Evolutionary conservation across 2,113 vertebrate species (phyloP).

Genomic region (Ophiodon elongatus): DNA sequence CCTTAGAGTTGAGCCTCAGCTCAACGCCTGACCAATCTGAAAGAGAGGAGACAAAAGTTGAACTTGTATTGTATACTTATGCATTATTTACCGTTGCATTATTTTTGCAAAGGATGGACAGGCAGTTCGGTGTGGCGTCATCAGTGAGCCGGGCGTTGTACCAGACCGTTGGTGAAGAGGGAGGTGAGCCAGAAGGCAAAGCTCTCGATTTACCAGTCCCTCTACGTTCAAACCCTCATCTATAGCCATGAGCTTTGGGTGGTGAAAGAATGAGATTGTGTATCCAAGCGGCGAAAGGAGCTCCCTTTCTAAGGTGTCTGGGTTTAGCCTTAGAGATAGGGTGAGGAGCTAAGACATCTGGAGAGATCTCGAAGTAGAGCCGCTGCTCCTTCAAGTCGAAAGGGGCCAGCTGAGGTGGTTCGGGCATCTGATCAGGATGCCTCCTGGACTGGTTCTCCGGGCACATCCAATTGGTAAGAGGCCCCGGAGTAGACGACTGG

Average conservation of each 20-base stretch:
- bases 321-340: not conserved
- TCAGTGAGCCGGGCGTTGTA: not conserved
- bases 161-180: not conserved
- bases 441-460: not conserved
- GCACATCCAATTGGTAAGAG: not conserved
- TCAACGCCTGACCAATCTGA: slow-evolving; percentile 96
- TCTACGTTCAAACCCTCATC: not conserved
- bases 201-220: not conserved
- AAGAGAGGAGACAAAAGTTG: slow-evolving; percentile 44
- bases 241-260: not conserved
- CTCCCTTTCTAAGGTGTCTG: not conserved
- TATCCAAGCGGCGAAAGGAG: not conserved
- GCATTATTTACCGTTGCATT: not conserved
- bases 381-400: not conserved
- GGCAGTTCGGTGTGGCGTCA: not conserved
- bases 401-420: not conserved
- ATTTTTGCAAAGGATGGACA: too few species aligned
- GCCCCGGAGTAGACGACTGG: not conserved
- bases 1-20: slow-evolving; percentile 93
- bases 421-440: not conserved
- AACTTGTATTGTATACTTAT: not conserved
- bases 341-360: not conserved
- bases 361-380: not conserved
- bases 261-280: not conserved
- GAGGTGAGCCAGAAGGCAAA: not conserved